Conservation (phyloP, 1,140 invertebrate species). For the Panulirus ornatus region DNA sequence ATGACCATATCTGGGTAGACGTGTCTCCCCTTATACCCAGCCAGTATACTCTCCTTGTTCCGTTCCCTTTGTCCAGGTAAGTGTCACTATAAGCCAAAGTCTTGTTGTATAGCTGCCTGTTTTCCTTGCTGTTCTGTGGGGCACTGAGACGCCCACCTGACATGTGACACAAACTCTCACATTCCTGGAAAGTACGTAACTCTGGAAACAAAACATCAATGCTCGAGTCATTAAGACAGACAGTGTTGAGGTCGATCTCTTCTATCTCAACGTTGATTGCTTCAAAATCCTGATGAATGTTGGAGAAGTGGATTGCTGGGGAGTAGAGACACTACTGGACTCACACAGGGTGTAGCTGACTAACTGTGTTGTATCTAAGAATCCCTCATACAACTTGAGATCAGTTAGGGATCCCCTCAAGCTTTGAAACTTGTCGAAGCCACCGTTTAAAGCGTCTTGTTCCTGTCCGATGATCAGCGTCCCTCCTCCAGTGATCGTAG, state of each 20-base stretch:
- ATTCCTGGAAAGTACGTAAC: conserved; percentile 41
- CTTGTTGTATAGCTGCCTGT: conserved; percentile 14
- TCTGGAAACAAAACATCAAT: conserved; percentile 53
- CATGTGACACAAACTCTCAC: conserved; percentile 24
- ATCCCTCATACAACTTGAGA: neutral
- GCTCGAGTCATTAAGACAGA: neutral
- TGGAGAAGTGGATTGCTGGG: too few relatives aligned
- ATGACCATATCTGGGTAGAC: conserved; percentile 15
- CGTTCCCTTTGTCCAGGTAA: conserved; percentile 30
- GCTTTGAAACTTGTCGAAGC: conserved; percentile 61
- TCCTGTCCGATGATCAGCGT: conserved; percentile 51
- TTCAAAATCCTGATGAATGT: conserved; percentile 39
- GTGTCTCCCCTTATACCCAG: conserved; percentile 41
- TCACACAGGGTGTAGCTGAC: conserved; percentile 24
- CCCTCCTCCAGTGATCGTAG: conserved; percentile 12
- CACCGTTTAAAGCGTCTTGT: conserved; percentile 49
- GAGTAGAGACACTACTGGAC: too few relatives aligned
- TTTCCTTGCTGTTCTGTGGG: conserved; percentile 21
- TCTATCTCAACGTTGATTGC: conserved; percentile 21
- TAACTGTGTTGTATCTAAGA: neutral
- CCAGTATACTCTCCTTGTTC: conserved; percentile 54
- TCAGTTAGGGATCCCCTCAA: conserved; percentile 37
- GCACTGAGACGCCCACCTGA: conserved; percentile 36
- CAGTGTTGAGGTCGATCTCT: neutral
- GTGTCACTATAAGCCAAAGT: neutral